Evolutionary conservation across 2,113 vertebrate species (phyloP).

Genomic region (Anolis carolinensis): DNA sequence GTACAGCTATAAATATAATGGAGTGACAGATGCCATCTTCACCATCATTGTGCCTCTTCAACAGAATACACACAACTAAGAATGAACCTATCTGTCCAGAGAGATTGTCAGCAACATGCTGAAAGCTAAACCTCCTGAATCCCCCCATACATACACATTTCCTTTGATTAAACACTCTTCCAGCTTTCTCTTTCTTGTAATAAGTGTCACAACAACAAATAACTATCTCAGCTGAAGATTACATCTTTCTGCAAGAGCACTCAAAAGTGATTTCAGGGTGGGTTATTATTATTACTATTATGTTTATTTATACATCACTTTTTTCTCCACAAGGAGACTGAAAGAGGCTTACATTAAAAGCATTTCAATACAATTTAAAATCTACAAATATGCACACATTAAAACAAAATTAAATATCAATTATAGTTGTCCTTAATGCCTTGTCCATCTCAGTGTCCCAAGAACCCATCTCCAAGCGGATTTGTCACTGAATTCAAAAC

Average conservation of each 20-base stretch:
- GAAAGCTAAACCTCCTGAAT: neutral
- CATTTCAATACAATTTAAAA: no score
- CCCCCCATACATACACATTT: neutral
- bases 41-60: neutral
- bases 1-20: neutral
- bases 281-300: no score
- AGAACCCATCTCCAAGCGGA: neutral
- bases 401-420: no score
- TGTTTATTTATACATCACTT: no score
- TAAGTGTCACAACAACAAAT: neutral
- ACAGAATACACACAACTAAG: neutral
- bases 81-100: neutral
- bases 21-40: no score
- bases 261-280: neutral
- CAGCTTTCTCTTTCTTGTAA: neutral
- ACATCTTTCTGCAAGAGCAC: neutral
- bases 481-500: no score
- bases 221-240: neutral
- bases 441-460: neutral
- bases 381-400: no score
- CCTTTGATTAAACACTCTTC: neutral
- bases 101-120: neutral
- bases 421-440: neutral
- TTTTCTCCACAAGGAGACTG: no score
- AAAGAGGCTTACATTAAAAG: no score